These are phyloP conservation scores for Pogonocichla stellata DNA, from an alignment of 2,113 vertebrate species.

Conservation along the genomic window DNA sequence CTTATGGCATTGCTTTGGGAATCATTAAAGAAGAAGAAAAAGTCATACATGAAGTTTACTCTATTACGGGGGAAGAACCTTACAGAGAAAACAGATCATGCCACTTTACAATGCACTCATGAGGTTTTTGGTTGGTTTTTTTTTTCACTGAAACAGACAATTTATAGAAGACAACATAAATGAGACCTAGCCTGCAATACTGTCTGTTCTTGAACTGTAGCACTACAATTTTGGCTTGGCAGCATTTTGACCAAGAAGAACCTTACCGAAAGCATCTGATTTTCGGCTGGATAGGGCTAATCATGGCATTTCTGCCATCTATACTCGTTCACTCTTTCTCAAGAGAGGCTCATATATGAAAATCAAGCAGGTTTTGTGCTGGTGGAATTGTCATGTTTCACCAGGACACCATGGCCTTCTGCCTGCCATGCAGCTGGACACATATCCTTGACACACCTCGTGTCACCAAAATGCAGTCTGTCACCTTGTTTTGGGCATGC, in stretches of 20 bases:
- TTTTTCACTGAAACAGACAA: neutral
- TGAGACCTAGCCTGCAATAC: neutral
- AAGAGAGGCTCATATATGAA: neutral
- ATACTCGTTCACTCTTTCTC: neutral
- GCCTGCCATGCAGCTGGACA: neutral
- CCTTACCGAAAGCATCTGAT: neutral
- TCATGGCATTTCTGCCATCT: neutral
- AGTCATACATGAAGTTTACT: neutral
- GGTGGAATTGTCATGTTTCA: neutral
- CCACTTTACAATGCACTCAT: neutral
- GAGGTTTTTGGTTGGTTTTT: neutral
- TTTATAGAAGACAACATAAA: neutral
- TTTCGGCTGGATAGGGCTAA: neutral
- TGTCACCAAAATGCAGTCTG: neutral
- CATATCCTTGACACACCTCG: neutral
- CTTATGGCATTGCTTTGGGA: constrained; percentile 54
- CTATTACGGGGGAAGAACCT: neutral
- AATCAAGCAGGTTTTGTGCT: neutral
- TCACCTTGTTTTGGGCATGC: neutral
- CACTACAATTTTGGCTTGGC: neutral
- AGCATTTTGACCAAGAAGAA: neutral
- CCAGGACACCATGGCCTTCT: neutral
- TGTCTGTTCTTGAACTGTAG: neutral
- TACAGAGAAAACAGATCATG: neutral
- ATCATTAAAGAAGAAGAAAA: constrained; percentile 16